phyloP scores from a whole-genome alignment of 2,888 invertebrate species.

The Loripinus fragilis region DNA sequence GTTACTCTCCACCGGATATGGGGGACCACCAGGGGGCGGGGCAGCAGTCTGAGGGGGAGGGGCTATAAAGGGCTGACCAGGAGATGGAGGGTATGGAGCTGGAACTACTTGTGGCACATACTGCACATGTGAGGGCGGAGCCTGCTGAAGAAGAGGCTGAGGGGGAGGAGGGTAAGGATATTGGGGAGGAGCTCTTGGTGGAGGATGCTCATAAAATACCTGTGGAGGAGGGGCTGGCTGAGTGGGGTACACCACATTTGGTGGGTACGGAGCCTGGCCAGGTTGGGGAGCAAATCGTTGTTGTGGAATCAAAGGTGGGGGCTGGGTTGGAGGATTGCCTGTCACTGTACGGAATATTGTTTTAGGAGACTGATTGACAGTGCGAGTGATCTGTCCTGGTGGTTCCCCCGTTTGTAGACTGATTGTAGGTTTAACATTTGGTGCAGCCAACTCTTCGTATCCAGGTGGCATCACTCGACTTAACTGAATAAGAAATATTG shows the following conservation, averaged over 20 bases:
- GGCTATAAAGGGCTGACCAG: slow-evolving; percentile 23
- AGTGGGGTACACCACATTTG: neutral
- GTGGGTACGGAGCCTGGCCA: slow-evolving; percentile 22
- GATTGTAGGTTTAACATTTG: neutral
- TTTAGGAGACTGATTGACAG: neutral
- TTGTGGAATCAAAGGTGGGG: slow-evolving; percentile 7
- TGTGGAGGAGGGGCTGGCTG: slow-evolving; percentile 15
- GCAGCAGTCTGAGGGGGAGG: neutral
- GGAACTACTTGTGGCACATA: neutral
- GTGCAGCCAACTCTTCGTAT: slow-evolving; percentile 42
- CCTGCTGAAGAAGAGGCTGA: neutral
- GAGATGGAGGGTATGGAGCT: neutral
- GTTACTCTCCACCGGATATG: slow-evolving; percentile 33
- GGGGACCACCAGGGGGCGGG: slow-evolving; percentile 24
- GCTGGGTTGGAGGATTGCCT: slow-evolving; percentile 4
- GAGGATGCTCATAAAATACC: neutral
- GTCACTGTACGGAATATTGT: neutral
- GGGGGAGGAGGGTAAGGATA: neutral
- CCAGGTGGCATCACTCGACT: slow-evolving; percentile 63
- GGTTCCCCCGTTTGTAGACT: slow-evolving; percentile 5
- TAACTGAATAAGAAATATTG: slow-evolving; percentile 47
- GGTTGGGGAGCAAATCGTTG: slow-evolving; percentile 3
- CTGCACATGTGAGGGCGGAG: neutral
- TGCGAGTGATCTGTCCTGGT: slow-evolving; percentile 16
- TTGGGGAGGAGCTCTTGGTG: neutral